phyloP scores from a whole-genome alignment of 2,113 vertebrate species.

The Rostratula benghalensis region DNA sequence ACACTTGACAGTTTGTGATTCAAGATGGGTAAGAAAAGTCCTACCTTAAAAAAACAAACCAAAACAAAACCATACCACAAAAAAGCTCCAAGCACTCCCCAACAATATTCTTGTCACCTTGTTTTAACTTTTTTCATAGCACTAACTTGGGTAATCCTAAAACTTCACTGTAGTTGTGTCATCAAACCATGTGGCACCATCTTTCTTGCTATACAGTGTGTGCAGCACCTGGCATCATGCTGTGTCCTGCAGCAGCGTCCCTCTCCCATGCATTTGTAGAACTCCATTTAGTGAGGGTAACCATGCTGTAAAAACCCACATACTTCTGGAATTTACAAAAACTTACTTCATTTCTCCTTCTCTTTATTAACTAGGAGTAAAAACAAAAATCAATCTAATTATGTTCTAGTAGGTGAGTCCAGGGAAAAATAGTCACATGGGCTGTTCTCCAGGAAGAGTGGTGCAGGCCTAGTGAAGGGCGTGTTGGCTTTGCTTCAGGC shows the following conservation, averaged over 20 bases:
- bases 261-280: background rate
- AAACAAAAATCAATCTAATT: background rate
- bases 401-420: background rate
- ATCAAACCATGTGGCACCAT: background rate
- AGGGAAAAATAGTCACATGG: background rate
- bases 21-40: background rate
- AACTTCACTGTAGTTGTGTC: background rate
- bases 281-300: rapidly evolving
- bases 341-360: background rate
- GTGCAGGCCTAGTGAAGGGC: rapidly evolving
- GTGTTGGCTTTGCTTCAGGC: background rate
- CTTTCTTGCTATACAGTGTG: background rate
- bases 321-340: background rate
- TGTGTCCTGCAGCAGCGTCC: background rate
- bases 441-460: background rate
- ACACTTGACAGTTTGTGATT: background rate
- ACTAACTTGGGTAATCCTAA: background rate
- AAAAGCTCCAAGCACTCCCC: background rate
- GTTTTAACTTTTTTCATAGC: background rate
- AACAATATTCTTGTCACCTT: background rate
- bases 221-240: background rate
- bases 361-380: background rate
- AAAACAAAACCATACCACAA: background rate
- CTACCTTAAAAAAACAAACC: background rate
- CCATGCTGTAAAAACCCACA: background rate